Evolutionary conservation across 2,797 vertebrate species (phyloP), one percentile per base, ranked within the genome.

Genomic region (Rhinophrynus dorsalis): DNA sequence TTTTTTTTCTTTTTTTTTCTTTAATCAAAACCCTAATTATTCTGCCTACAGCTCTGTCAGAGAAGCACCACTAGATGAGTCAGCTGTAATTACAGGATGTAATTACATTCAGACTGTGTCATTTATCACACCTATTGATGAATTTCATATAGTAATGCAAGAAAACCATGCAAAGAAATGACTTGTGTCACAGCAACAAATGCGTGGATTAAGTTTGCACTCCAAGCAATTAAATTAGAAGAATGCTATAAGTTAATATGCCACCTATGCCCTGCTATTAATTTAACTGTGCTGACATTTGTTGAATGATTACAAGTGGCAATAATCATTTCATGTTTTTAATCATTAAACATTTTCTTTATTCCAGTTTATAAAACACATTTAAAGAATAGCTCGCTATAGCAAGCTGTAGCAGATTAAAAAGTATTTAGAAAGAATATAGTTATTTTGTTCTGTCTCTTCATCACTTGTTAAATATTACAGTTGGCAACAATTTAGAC

Each of bases 11-110:
- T 55, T 72, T 69, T 51, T 71, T 61, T 55, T n/a, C n/a, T 65
- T 60, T 63, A 66, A 66, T 73, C 62, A 66, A 59, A 29, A 29
- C 21, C 37, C 70, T 81, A 81, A 75, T 78, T 50, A 70, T 73
- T 76, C 77, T 75, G 74, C 71, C 63, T 73, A 71, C 74, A 58
- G 72, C 74, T 77, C 67, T 79, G 70, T 18, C 48, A 76, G 50
- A 62, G 71, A 77, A 80, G 62, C 62, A 74, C 75, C 80, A 69
- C 67, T 78, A 67, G 51, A 77, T 59, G 52, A 74, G 71, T 60
- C 74, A 83, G 70, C 74, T 75, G 71, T 82, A 87, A 86, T 88
- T 87, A 82, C 18, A 80, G 73, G 81, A 87, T 75, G 82, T 83
- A 87, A 88, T 86, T 90, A 82, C 74, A 83, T 73, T 55, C 74